phyloP scores from a whole-genome alignment of 1,140 invertebrate genomes.

The Caenorhabditis remanei region DNA sequence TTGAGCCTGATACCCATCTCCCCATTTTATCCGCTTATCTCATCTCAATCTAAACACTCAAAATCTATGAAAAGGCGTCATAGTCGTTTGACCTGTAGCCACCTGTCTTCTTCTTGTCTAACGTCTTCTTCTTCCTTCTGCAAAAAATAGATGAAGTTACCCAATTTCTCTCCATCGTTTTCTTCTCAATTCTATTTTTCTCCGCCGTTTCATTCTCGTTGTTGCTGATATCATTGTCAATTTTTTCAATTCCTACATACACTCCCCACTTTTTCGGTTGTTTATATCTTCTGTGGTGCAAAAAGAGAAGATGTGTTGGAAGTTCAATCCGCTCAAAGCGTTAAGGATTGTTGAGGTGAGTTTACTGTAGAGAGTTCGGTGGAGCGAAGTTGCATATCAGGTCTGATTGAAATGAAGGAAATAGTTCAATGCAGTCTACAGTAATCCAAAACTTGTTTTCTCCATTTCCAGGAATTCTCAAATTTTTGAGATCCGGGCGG shows the following conservation, averaged over 20 bases:
- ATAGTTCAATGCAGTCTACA: no score
- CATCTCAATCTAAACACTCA: no score
- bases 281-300: not conserved
- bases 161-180: not conserved
- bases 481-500: not conserved
- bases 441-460: no score
- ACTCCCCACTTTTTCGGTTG: not conserved
- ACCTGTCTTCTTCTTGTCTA: not conserved
- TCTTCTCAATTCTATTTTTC: not conserved
- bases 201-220: not conserved
- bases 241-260: not conserved
- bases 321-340: constrained; percentile 43
- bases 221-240: not conserved
- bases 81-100: not conserved
- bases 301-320: constrained; percentile 50
- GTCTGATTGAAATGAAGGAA: no score
- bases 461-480: not conserved
- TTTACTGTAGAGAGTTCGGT: not conserved
- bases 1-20: no score
- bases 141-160: not conserved
- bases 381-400: no score
- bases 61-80: no score
- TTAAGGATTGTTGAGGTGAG: constrained; percentile 34
- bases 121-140: constrained; percentile 10
- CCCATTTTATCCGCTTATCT: no score